A percentile compares a stretch with the other conserved stretches of the same genome.
Conservation (phyloP, 2,113 vertebrate genomes). For the Lepisosteus osseus region DNA sequence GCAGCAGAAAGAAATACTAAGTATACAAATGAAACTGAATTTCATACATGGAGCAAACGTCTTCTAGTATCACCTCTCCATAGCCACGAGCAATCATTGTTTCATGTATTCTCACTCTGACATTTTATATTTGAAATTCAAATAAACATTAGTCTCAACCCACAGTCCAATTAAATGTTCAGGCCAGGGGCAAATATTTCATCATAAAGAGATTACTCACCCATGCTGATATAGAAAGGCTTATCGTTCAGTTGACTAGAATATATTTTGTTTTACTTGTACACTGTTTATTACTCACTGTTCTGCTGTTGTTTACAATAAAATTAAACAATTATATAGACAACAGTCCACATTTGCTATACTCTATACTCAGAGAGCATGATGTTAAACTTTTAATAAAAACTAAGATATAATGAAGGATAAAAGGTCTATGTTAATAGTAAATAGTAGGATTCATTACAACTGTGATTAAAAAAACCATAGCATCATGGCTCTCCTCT, state of each 20-base stretch:
- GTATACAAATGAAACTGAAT: not conserved
- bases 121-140: conserved; percentile 3
- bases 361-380: too few species aligned
- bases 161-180: not conserved
- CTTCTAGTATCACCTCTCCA: not conserved
- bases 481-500: too few species aligned
- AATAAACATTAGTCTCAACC: conserved; percentile 3
- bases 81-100: not conserved
- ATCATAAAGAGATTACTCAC: conserved; percentile 8
- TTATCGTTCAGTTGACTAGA: not conserved
- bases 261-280: not conserved
- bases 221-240: not conserved
- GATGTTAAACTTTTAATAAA: too few species aligned
- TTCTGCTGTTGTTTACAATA: too few species aligned
- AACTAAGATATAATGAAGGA: too few species aligned
- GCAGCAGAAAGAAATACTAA: not conserved
- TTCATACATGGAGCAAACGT: not conserved
- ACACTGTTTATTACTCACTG: not conserved
- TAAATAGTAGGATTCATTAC: too few species aligned
- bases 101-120: not conserved
- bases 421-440: too few species aligned
- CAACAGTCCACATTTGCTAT: too few species aligned
- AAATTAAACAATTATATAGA: too few species aligned
- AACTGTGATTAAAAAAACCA: too few species aligned
- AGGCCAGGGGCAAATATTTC: not conserved